Evolutionary conservation across 2,797 vertebrate species (phyloP), one percentile per base, ranked within the genome.

Genomic region (Argya squamiceps): DNA sequence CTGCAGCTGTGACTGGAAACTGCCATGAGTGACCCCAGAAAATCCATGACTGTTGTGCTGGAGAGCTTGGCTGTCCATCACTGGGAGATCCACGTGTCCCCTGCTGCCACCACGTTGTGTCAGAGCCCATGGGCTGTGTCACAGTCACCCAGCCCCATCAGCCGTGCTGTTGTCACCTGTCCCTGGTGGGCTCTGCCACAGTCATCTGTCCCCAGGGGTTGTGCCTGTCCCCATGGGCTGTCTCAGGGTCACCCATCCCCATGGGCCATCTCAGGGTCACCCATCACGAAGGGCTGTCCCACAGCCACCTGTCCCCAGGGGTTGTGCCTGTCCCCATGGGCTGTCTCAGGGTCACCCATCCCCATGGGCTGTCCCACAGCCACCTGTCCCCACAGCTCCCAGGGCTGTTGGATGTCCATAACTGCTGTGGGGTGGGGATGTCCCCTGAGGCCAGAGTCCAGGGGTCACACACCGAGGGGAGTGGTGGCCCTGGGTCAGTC

Each of bases 361-460:
- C 4, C 43, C 44, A n/a, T 2, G 20, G 21, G 30, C 30, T 84
- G 30, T 79, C 23, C 65, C 18, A 2, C 1, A 44, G 43, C 21
- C 43, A 44, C 43, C 43, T 44, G 43, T 44, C 26, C 32, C 49
- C 10, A 2, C 1, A 0, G 43, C 37, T 43, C 15, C 27, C 69
- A 7, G 32, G 41, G 22, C 1, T 19, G 26, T 26, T 19, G 23
- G 23, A 4, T n/a, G 67, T 39, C 87, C 52, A 1, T 18, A 55
- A 32, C 24, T 29, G 67, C 76, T 44, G 37, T 15, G 69, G 78
- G 69, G 43, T 0, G 3, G 74, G 59, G 52, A 26, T 6, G 12
- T 63, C n/a, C 53, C 3, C 1, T 1, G 1, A 3, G 15, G 24
- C 27, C 1, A 0, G 30, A 46, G 17, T 15, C 23, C 0, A 1